These are phyloP conservation scores for Camponotus vicinus DNA, from an alignment of 1,140 invertebrate genomes.

Conservation along the genomic window DNA sequence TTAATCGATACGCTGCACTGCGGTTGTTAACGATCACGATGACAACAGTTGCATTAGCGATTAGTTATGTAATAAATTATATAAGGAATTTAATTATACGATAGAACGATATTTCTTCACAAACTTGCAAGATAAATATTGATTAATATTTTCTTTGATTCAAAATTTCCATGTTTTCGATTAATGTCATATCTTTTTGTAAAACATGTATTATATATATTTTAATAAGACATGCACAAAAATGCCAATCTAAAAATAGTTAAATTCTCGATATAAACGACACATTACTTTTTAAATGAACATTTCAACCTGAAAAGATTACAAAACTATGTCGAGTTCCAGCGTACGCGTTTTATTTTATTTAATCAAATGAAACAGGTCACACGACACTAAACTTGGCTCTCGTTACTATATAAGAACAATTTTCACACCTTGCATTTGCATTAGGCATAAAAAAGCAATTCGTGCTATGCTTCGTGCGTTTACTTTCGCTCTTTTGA, in stretches of 20 bases:
- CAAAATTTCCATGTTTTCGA: not conserved
- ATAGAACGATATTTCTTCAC: not conserved
- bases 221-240: too few species aligned
- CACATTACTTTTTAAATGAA: too few species aligned
- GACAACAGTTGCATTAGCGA: constrained; percentile 20
- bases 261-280: too few species aligned
- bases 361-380: too few species aligned
- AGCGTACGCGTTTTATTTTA: too few species aligned
- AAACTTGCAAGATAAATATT: not conserved
- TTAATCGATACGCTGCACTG: constrained; percentile 23
- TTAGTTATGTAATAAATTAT: constrained; percentile 49
- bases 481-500: not conserved
- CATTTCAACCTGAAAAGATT: too few species aligned
- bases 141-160: not conserved
- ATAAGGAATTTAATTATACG: not conserved
- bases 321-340: too few species aligned
- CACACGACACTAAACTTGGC: constrained; percentile 14
- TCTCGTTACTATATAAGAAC: constrained; percentile 44
- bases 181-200: too few species aligned
- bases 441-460: not conserved
- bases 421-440: constrained; percentile 21
- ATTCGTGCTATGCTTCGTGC: not conserved
- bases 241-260: too few species aligned
- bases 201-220: too few species aligned
- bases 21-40: not conserved